Evolutionary conservation across 2,113 vertebrate genomes (phyloP), one percentile per base, ranked within the genome.

Genomic region (Alectura lathami): DNA sequence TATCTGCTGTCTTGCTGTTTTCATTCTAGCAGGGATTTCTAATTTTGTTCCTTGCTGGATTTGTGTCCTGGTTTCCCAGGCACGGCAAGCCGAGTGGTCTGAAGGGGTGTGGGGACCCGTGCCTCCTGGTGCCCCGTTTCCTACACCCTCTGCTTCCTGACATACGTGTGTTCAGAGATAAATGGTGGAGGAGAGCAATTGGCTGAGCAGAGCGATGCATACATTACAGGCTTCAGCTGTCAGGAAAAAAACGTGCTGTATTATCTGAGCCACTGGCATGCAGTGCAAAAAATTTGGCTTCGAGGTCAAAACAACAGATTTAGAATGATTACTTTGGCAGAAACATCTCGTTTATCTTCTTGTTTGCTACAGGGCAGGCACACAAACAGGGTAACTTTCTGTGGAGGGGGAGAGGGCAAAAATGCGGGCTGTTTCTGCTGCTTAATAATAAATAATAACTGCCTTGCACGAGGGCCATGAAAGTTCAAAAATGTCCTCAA

Each of bases 271-370:
- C 89, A 72, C 14, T 68, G 85, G 79, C 76, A 90, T 86, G 90
- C 60, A 91, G 82, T 66, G 73, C 76, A 94, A 83, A 96, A 95
- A 90, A 93, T 88, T 76, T 88, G 69, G 90, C 77, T 90, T 78
- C 84, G 93, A 94, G 94, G 88, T 96, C 95, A 95, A 72, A 95
- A 74, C 72, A 96, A 84, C 93, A 96, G 86, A 93, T 94, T 88
- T 84, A 86, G 85, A 95, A 72, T 72, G 76, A 95, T 73, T 93
- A 16, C 76, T 96, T 91, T 97, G 94, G 88, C 93, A 54, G 40
- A 83, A 88, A 75, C 11, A 3, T 77, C 82, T 86, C 83, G 11
- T 93, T 97, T 93, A 86, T 94, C 94, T 96, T 81, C 77, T 93
- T 96, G 91, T 92, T 97, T 96, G 91, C 77, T 84, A 66, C 77